Evolutionary conservation across 2,888 invertebrate species (phyloP).

Genomic region (Autographa pulchrina): DNA sequence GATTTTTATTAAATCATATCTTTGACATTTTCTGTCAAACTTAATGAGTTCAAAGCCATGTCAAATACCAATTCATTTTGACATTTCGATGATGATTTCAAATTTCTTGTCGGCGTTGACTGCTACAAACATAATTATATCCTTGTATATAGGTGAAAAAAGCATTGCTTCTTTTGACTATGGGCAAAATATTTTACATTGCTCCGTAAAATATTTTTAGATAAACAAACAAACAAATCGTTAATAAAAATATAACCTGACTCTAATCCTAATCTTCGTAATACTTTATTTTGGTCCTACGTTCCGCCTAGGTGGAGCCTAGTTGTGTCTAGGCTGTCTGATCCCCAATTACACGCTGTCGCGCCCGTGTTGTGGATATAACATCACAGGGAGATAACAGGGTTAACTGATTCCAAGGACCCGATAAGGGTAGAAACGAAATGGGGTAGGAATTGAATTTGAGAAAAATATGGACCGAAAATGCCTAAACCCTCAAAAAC

Average conservation of each 20-base stretch:
- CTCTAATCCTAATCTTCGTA: background rate
- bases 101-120: too few relatives aligned
- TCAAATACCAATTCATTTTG: too few relatives aligned
- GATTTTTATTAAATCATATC: too few relatives aligned
- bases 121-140: too few relatives aligned
- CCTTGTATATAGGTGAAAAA: too few relatives aligned
- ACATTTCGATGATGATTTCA: too few relatives aligned
- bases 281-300: background rate
- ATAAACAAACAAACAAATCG: background rate
- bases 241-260: background rate
- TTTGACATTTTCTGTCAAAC: too few relatives aligned
- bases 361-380: conserved; percentile 3
- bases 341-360: conserved; percentile 8
- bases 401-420: background rate
- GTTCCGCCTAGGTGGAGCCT: background rate
- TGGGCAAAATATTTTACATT: too few relatives aligned
- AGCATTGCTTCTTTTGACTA: too few relatives aligned
- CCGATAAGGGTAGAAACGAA: background rate
- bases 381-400: conserved; percentile 2
- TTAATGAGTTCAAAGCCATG: too few relatives aligned
- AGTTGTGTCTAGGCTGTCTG: background rate
- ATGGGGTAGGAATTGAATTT: background rate
- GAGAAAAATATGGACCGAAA: background rate
- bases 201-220: too few relatives aligned
- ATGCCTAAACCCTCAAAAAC: background rate